A percentile compares a stretch with the other conserved stretches of the same genome.
Evolutionary conservation across 2,797 vertebrate genomes (phyloP).

Genomic region (Sparus aurata): DNA sequence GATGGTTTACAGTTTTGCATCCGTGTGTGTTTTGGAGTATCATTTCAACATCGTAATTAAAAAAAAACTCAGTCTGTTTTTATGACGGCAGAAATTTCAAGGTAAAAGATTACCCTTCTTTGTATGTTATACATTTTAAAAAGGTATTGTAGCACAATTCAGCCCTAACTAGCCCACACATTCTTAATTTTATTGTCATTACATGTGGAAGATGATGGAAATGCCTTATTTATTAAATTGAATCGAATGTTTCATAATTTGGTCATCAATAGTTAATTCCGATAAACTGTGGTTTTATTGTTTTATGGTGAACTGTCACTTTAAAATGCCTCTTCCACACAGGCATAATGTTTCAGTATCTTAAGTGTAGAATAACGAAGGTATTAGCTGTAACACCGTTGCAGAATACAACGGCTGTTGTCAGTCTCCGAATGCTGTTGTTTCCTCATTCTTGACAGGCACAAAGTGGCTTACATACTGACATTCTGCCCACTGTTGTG

Average conservation of each 20-base stretch:
- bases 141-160: background rate
- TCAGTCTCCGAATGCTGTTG: conserved; percentile 40
- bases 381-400: background rate
- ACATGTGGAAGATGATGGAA: background rate
- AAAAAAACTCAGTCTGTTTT: background rate
- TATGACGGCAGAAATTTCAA: background rate
- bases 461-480: conserved; percentile 15
- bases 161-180: too few relatives aligned
- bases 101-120: background rate
- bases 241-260: background rate
- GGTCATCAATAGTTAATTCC: background rate
- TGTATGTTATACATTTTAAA: background rate
- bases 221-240: background rate
- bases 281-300: background rate
- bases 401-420: conserved; percentile 14
- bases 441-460: conserved; percentile 27
- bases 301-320: background rate
- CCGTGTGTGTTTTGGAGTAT: background rate
- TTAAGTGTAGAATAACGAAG: background rate
- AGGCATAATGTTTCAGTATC: background rate
- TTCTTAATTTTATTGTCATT: too few relatives aligned
- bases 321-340: conserved; percentile 7
- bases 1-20: background rate
- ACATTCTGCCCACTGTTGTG: background rate
- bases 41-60: background rate